Evolutionary conservation across 2,797 vertebrate genomes (phyloP).

Genomic region (Cossypha dichroa): DNA sequence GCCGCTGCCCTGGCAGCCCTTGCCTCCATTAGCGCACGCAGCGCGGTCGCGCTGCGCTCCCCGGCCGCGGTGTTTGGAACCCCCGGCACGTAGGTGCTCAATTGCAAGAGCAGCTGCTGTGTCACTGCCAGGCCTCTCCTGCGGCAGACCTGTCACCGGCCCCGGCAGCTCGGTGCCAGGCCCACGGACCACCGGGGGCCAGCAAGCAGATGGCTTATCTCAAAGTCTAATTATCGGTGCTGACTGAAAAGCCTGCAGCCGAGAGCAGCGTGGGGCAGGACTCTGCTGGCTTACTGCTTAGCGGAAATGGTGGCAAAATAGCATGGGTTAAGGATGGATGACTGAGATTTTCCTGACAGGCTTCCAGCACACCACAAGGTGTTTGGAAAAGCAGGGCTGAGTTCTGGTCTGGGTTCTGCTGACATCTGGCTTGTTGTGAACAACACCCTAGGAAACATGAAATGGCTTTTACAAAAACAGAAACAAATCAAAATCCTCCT

Average conservation of each 20-base stretch:
- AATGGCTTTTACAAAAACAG: neutral
- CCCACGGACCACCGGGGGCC: slow-evolving; percentile 9
- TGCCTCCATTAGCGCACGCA: neutral
- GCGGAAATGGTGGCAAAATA: neutral
- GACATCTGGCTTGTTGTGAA: neutral
- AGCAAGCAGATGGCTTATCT: slow-evolving; percentile 70
- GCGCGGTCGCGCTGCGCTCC: neutral
- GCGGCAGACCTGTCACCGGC: slow-evolving; percentile 34
- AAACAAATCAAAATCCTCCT: neutral
- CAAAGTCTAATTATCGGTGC: slow-evolving; percentile 53
- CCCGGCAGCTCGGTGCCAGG: neutral
- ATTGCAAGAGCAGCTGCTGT: slow-evolving; percentile 35
- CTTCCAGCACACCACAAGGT: neutral
- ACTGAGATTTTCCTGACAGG: neutral
- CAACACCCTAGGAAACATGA: neutral
- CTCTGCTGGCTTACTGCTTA: neutral
- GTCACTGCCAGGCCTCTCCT: slow-evolving; percentile 24
- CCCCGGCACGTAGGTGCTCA: slow-evolving; percentile 26
- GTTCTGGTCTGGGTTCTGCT: neutral
- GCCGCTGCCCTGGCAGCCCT: neutral
- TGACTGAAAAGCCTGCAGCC: slow-evolving; percentile 5
- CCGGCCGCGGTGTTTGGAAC: neutral
- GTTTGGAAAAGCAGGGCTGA: neutral
- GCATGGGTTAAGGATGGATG: neutral
- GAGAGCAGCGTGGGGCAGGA: neutral